Evolutionary conservation across 1,140 invertebrate genomes (phyloP).

Genomic region (Magallana gigas): DNA sequence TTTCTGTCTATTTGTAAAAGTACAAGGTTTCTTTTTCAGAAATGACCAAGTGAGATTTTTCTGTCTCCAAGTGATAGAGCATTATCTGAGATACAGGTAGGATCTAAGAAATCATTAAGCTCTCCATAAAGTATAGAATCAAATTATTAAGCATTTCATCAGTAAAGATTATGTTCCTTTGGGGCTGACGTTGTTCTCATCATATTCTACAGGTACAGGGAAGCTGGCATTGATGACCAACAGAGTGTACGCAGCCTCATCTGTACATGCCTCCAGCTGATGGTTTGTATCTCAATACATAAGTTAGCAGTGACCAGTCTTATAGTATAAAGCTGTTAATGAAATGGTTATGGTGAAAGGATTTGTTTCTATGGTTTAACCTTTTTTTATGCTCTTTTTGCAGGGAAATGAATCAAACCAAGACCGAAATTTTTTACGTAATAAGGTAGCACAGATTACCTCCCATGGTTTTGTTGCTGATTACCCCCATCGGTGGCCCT

Average conservation of each 20-base stretch:
- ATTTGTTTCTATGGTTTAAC: no score
- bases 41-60: conserved; percentile 81
- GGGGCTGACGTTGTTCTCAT: not conserved
- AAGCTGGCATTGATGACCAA: conserved; percentile 57
- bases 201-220: conserved; percentile 48
- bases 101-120: not conserved
- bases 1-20: not conserved
- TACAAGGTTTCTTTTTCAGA: conserved; percentile 66
- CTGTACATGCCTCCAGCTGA: conserved; percentile 56
- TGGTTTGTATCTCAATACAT: conserved; percentile 41
- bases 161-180: no score
- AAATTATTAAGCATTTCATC: no score
- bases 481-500: conserved; percentile 81
- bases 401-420: conserved; percentile 61
- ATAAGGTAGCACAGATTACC: conserved; percentile 82
- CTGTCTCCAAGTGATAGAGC: conserved; percentile 81
- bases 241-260: conserved; percentile 55
- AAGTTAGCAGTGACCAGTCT: not conserved
- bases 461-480: conserved; percentile 81
- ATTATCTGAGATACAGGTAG: conserved; percentile 77
- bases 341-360: no score
- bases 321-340: no score
- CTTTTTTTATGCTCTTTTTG: conserved; percentile 4
- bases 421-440: conserved; percentile 78
- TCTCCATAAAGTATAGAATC: no score